These are phyloP conservation scores for Umimayanthus kanabou DNA, from an alignment of 92 coral and sea anemone genomes.

Conservation along the genomic window DNA sequence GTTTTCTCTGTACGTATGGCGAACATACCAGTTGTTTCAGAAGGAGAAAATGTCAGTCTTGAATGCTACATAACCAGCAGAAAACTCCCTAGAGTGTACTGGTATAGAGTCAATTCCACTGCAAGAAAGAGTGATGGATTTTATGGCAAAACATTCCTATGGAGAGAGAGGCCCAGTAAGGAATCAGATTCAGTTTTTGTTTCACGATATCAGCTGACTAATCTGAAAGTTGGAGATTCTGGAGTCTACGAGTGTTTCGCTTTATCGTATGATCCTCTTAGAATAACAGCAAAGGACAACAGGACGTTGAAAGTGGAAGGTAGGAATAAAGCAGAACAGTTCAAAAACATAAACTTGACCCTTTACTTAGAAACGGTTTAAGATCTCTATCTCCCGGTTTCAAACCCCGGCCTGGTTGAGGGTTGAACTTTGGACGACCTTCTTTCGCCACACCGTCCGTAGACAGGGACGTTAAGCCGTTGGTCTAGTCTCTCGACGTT, in stretches of 20 bases:
- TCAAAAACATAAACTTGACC: no score
- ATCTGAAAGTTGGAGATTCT: background rate
- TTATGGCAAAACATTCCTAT: background rate
- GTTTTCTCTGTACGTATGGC: background rate
- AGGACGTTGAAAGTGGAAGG: background rate
- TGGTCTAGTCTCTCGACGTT: no score
- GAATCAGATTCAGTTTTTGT: background rate
- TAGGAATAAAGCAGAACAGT: background rate
- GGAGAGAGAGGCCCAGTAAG: background rate
- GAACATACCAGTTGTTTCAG: background rate
- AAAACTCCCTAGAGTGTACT: background rate
- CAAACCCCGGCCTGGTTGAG: no score
- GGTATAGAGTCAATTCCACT: background rate
- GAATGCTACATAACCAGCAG: background rate
- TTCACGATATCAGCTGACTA: background rate
- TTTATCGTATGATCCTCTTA: background rate
- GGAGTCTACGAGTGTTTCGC: background rate
- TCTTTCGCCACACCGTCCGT: no score
- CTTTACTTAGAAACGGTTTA: no score
- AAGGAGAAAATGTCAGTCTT: background rate
- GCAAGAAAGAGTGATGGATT: background rate
- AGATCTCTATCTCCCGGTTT: no score
- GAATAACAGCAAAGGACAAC: background rate
- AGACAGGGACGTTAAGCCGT: no score
- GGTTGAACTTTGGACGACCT: no score